Evolutionary conservation across 2,888 invertebrate genomes (phyloP).

Genomic region (Quadroppia sp.): DNA sequence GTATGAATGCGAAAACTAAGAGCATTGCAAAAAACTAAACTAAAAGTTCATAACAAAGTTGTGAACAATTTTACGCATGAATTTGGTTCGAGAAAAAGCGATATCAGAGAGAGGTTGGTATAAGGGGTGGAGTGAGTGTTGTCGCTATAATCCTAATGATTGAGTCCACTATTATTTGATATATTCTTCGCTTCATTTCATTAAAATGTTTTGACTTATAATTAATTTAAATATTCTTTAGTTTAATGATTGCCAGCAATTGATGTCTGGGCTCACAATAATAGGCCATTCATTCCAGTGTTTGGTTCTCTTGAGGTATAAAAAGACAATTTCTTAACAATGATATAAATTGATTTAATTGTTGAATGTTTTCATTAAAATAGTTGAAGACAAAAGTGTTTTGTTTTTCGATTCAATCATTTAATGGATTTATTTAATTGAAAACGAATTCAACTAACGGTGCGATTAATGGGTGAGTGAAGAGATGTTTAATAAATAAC

Average conservation of each 20-base stretch:
- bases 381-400: not conserved
- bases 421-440: too few species aligned
- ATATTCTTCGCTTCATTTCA: too few species aligned
- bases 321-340: too few species aligned
- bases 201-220: too few species aligned
- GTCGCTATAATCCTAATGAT: too few species aligned
- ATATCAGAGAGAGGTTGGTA: not conserved
- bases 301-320: too few species aligned
- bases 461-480: not conserved
- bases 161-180: too few species aligned
- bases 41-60: not conserved
- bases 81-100: not conserved
- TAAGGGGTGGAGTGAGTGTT: not conserved
- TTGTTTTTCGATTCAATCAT: not conserved
- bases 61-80: slow-evolving; percentile 29
- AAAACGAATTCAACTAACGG: not conserved
- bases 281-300: too few species aligned
- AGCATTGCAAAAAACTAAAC: not conserved
- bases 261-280: too few species aligned
- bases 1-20: not conserved
- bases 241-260: too few species aligned
- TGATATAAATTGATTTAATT: not conserved
- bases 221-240: too few species aligned
- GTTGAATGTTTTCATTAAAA: not conserved
- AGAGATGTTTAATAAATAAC: not conserved